Percentiles rank a stretch among this genome's conserved stretches.
Conservation (phyloP, 2,797 vertebrate genomes). For the Holocentrus rufus region DNA sequence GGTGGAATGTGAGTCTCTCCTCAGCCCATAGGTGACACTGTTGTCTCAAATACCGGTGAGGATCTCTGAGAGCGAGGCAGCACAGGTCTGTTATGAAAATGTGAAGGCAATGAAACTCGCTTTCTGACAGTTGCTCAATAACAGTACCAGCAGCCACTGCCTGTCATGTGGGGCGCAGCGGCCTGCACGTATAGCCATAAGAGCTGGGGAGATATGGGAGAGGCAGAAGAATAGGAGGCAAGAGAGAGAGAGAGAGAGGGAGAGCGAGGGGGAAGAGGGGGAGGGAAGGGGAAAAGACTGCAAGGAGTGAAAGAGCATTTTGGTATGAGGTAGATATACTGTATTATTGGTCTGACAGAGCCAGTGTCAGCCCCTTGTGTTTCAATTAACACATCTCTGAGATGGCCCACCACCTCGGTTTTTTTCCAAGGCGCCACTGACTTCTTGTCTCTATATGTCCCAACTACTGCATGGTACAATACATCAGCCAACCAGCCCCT, state of each 20-base stretch:
- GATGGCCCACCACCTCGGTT: constrained; percentile 23
- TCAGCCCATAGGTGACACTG: constrained; percentile 79
- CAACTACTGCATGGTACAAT: constrained; percentile 21
- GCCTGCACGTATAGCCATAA: constrained; percentile 41
- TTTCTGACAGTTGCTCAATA: constrained; percentile 57
- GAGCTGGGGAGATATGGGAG: not conserved
- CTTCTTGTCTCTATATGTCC: constrained; percentile 29
- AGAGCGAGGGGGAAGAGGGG: constrained; percentile 22
- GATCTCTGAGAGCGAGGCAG: constrained; percentile 22
- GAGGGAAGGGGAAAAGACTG: not conserved
- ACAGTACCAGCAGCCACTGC: constrained; percentile 44
- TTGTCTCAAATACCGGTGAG: constrained; percentile 64
- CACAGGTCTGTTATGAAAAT: constrained; percentile 56
- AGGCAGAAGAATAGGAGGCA: constrained; percentile 10
- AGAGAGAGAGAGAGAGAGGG: not conserved
- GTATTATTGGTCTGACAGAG: constrained; percentile 33
- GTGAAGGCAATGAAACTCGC: constrained; percentile 55
- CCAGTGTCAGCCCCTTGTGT: constrained; percentile 34
- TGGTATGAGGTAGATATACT: constrained; percentile 13
- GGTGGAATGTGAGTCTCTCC: constrained; percentile 14
- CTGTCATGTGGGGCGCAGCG: constrained; percentile 55
- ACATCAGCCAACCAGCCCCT: constrained; percentile 24
- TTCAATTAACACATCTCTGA: constrained; percentile 51
- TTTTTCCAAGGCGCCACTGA: constrained; percentile 4
- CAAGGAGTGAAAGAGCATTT: not conserved